Base-by-base conservation (phyloP, 2,797 vertebrate species). In the Eulemur rubriventer region DNA sequence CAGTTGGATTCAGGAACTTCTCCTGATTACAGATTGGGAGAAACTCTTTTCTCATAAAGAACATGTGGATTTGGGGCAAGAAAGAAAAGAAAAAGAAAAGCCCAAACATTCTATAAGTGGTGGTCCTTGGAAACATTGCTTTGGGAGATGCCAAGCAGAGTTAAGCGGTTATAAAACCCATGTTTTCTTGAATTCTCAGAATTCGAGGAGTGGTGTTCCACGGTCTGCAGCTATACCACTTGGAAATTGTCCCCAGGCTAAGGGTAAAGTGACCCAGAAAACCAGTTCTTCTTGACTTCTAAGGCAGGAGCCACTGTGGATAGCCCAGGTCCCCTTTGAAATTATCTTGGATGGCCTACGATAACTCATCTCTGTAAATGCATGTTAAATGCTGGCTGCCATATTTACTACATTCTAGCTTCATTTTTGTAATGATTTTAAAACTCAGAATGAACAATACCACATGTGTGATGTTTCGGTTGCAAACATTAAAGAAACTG, bases 271-370 rank as follows among this genome's bases (percentile, higher is more conserved):
- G 72, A 72, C n/a, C 52, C 57, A 72, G 63, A 48, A 92, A 97
- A 82, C 95, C 81, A 76, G 82, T 94, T 95, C 72, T 96, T 94
- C 95, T 83, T 65, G 82, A 80, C 92, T 67, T 80, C 46, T 52
- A 70, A 95, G 46, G 35, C 76, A 75, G 30, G 59, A 22, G 65
- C 24, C 76, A 28, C 61, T n/a, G 2, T 43, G 52, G 38, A 35
- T 0, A 26, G 33, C 48, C 7, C 4, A 24, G 55, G 30, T 26
- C 22, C 46, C n/a, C 52, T 90, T 43, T 69, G 89, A 69, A 59
- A 73, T 85, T 38, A 55, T 73, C 85, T 73, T 83, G 41, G n/a
- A 46, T 41, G 28, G 33, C 30, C 41, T 63, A 8, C 6, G 4
- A 46, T 87, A 92, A 75, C 55, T 81, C 59, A 69, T 72, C 55